Evolutionary conservation across 2,888 invertebrate genomes (phyloP), one percentile per base, ranked within the genome.

Genomic region (Erynnis tages): DNA sequence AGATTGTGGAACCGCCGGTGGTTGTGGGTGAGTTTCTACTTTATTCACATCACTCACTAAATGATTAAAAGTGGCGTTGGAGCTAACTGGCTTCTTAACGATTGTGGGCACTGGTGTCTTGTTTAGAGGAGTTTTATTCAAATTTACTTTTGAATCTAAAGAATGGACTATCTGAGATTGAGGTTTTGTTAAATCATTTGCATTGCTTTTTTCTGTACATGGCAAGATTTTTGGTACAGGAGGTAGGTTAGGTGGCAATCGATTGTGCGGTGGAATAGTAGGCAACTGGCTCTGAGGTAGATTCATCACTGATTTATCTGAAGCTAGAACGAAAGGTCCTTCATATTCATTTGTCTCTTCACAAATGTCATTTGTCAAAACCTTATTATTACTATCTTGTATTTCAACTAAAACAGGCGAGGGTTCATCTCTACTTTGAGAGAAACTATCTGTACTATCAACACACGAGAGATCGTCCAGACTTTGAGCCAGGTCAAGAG

Each of bases 391-490:
- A 49, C 57, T 60, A 53, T 78, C 76, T 23, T 70, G 58, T 37
- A 65, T 58, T 11, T 52, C 35, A 29, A 37, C 21, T 37, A 44
- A 35, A 35, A n/a, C 44, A 4, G 83, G 82, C 14, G 83, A 83
- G 30, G 64, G 53, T 10, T 87, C 87, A 64, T 88, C 88, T 71
- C 83, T 79, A 63, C 87, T 89, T 71, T 88, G 88, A 19, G 89
- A 88, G 65, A 80, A 85, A 30, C 52, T 52, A 65, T 87, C 86
- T 2, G 79, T 77, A 64, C 83, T 84, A 67, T 85, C 87, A 75
- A 76, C 75, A 65, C 78, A 73, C 38, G 89, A 87, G 13, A 81
- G 65, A 64, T 89, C 88, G 52, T 85, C 88, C 41, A 81, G 73
- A 60, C 84, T 85, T 63, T 81, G 83, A 37, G 78, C 78, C 61